Conservation (phyloP, 1,140 invertebrate genomes). For the Drosophila littoralis region DNA sequence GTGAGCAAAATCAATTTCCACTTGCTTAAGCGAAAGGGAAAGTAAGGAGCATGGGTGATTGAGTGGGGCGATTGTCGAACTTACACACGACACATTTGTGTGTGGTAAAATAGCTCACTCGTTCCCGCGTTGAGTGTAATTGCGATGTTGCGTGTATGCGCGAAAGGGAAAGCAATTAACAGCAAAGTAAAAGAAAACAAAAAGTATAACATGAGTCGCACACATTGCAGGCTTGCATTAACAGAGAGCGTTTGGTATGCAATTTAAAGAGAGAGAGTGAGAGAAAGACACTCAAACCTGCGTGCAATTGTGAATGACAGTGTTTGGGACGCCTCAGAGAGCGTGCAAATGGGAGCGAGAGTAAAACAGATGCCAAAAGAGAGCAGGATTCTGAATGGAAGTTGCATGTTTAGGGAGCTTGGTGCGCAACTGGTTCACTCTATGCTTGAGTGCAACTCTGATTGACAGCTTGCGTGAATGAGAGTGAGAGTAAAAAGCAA, state of each 20-base stretch:
- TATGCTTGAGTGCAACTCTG: background rate
- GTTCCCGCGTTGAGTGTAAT: too few species aligned
- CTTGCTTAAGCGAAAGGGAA: constrained; percentile 15
- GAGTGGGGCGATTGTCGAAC: background rate
- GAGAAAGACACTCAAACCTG: too few species aligned
- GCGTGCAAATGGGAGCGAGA: background rate
- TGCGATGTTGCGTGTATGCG: too few species aligned
- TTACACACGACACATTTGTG: too few species aligned
- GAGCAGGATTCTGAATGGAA: background rate
- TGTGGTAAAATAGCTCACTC: too few species aligned
- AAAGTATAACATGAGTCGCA: background rate
- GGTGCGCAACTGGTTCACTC: background rate
- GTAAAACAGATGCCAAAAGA: background rate
- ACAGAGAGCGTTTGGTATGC: background rate
- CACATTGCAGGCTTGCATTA: too few species aligned
- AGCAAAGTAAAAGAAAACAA: background rate
- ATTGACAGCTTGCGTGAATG: constrained; percentile 4
- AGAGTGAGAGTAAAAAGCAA: background rate
- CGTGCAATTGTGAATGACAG: background rate
- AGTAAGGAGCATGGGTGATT: background rate
- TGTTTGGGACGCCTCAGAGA: background rate
- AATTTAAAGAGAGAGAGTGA: background rate
- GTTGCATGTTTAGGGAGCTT: too few species aligned
- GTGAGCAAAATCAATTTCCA: background rate
- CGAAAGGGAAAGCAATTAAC: too few species aligned